Evolutionary conservation across 2,113 vertebrate species (phyloP).

Genomic region (Seriola quinqueradiata): DNA sequence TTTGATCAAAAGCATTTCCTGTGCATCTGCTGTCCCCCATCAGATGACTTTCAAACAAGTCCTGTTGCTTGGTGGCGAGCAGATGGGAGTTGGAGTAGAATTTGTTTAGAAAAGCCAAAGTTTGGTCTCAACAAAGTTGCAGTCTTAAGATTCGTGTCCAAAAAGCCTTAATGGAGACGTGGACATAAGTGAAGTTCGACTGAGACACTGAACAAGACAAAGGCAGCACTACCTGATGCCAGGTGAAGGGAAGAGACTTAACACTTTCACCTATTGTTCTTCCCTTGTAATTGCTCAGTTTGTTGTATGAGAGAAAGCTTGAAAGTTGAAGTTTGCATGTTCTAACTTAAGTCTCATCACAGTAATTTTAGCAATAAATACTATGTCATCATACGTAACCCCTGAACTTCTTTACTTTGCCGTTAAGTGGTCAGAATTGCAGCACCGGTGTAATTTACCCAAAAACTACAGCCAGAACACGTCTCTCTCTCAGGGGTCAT

Average conservation of each 20-base stretch:
- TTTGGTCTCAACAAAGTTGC: conserved; percentile 45
- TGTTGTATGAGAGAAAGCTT: conserved; percentile 8
- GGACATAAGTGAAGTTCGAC: not conserved
- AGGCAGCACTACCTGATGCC: conserved; percentile 19
- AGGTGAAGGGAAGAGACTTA: conserved; percentile 25
- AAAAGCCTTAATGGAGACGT: not conserved
- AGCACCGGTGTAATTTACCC: conserved; percentile 68
- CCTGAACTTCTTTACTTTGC: conserved; percentile 70
- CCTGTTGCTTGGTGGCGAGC: conserved; percentile 70
- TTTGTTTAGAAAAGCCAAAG: conserved; percentile 69
- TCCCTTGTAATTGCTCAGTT: conserved; percentile 29
- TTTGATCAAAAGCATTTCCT: conserved; percentile 84
- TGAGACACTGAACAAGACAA: not conserved
- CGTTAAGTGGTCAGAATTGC: conserved; percentile 75
- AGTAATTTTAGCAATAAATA: conserved; percentile 65
- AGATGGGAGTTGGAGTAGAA: conserved; percentile 63
- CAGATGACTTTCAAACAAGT: conserved; percentile 78
- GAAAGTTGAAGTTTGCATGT: conserved; percentile 9
- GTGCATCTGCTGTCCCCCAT: conserved; percentile 80
- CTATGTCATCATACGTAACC: conserved; percentile 72
- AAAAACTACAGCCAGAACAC: conserved; percentile 74
- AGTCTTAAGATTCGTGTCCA: conserved; percentile 1
- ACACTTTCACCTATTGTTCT: conserved; percentile 26
- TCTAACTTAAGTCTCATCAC: conserved; percentile 54
- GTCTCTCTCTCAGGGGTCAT: conserved; percentile 76